Evolutionary conservation across 2,888 invertebrate genomes (phyloP), one percentile per base, ranked within the genome.

Genomic region (Matsumyia berberina): DNA sequence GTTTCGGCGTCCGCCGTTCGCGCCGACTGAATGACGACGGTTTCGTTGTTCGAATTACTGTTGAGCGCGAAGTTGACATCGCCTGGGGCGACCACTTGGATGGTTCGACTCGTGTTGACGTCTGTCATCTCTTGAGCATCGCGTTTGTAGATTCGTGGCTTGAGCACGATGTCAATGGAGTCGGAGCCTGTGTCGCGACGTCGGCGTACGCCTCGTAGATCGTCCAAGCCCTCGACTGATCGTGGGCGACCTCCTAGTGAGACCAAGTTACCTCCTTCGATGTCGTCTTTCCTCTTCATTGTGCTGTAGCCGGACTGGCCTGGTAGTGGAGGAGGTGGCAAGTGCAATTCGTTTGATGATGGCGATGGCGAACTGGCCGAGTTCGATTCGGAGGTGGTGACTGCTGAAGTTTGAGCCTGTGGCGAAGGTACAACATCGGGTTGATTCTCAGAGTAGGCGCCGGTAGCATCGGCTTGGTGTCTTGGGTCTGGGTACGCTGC

Each of bases 81-180:
- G 42, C 97, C 97, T 0, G 97, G 96, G n/a, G 97, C 97, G 11
- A 98, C 97, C 17, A 98, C 98, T 91, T 97, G 97, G 89, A 97
- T 97, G 86, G 94, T 96, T 89, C 97, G 94, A 92, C 97, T 97
- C 87, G 97, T 96, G 90, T 97, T 97, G 31, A 97, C 97, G 90
- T 97, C 97, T 86, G 96, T 97, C 96, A 97, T 97, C 92, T 97
- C 97, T 92, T 96, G 96, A 77, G 96, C 94, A 87, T 96, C 96
- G 42, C 97, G 94, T 90, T 96, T 96, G 92, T 96, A 96, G 76
- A 97, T 95, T 88, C 96, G 94, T 73, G 94, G 94, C 86, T 93
- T 93, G 15, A 95, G 93, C 49, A 94, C 93, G 76, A 94, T 90
- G 66, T 93, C 93, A 87, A 95, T 93, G n/a, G 94, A 94, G 86